Evolutionary conservation across 2,113 vertebrate species (phyloP), one percentile per base, ranked within the genome.

Genomic region (Phalacrocorax pelagicus): DNA sequence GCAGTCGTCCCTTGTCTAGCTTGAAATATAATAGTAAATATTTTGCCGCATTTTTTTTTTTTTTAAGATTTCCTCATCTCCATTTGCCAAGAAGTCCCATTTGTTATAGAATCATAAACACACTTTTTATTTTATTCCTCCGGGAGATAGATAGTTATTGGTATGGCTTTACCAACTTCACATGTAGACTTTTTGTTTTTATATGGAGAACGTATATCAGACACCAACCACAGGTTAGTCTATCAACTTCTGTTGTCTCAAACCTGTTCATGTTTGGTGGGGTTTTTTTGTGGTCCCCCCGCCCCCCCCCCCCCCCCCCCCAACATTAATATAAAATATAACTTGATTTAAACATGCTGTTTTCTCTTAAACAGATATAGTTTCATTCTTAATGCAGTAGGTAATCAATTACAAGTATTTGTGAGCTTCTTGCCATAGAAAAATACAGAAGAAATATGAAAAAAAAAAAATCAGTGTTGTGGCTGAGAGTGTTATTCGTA

Each of bases 401-500:
- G 6, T 46, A 73, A 82, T 52, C 32, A 70, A 59, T 44, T 42
- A 75, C 40, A 93, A 79, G 36, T 17, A 32, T 65, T 55, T 79
- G 40, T 54, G 12, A 82, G 15, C 15, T 78, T 88, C 42, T 47
- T 86, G 36, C 21, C 4, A n/a, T 7, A 66, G 30, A 52, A 95
- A 86, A 49, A 73, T 51, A 47, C 47, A 85, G 12, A 88, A 40
- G 22, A 94, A 91, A 79, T 46, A 44, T 59, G 20, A 84, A 59
- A 38, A 38, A 38, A 75, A 62, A 30, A 51, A 63, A 32, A 73
- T 16, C 26, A 46, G 21, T 40, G 62, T 55, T 70, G 4, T 92
- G 91, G 75, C 23, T 70, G 81, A 90, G 62, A 69, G 52, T 82
- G 91, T 95, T 88, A 69, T 77, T 92, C 90, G 89, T 73, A 93